Base-by-base conservation (phyloP, 2,888 invertebrate genomes). In the Anthophora plumipes region DNA sequence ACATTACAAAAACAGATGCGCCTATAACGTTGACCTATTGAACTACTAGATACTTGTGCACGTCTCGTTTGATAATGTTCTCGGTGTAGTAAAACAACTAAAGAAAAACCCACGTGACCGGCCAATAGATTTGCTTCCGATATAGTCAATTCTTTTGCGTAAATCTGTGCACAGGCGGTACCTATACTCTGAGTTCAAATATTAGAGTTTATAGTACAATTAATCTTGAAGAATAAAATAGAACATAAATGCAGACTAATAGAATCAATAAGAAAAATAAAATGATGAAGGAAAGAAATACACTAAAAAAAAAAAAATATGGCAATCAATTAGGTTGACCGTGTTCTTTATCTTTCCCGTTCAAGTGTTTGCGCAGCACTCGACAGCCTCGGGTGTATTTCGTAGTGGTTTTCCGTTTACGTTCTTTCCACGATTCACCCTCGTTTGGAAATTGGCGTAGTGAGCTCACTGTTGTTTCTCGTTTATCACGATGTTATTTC, bases 321-420 rank as follows among this genome's bases (percentile, higher is more conserved):
- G 84, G 85, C 87, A 91, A 91, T 91, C 91, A 91, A 91, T 91
- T 91, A 91, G 86, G 86, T 77, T 79, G 72, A 48, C 69, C 59
- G 73, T 77, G 59, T 77, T 85, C 81, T 69, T 81, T 73, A 73
- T 73, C 77, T 84, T 80, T 70, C 64, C 79, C 59, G 57, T 83
- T 87, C 80, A 84, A 89, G 88, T 92, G 89, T 92, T 92, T 92
- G 89, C 86, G 67, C 80, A 81, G 79, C 86, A 63, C 90, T 91
- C 80, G 87, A 82, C 81, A 74, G 82, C 79, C 81, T 61, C 83
- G 71, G 77, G 77, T 80, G 77, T 83, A 67, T 84, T 85, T 77
- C 82, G 77, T 50, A 73, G 80, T 73, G 83, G 74, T 77, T 86
- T 85, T 78, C 82, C 87, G 82, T 88, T 86, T 88, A 86, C 87